phyloP scores from a whole-genome alignment of 2,888 invertebrate species.

The Isoperla grammatica region DNA sequence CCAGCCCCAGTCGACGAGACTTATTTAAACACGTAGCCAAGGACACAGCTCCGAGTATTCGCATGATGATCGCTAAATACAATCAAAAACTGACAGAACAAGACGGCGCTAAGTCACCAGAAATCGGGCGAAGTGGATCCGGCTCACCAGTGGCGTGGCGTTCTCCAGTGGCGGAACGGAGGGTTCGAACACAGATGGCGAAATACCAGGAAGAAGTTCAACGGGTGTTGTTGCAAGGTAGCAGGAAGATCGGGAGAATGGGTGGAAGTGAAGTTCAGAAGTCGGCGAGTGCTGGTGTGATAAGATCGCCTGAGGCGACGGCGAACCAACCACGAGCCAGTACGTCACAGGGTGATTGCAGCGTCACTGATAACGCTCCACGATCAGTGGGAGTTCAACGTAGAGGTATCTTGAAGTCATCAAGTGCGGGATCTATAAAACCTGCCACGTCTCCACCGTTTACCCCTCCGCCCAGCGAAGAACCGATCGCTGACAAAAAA shows the following conservation, averaged over 20 bases:
- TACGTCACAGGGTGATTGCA: background rate
- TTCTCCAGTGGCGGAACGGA: constrained; percentile 56
- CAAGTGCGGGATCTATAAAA: constrained; percentile 41
- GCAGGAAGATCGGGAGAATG: constrained; percentile 37
- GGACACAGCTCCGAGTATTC: constrained; percentile 63
- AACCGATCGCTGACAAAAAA: background rate
- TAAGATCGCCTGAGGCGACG: constrained; percentile 43
- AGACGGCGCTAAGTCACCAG: constrained; percentile 39
- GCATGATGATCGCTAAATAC: constrained; percentile 64
- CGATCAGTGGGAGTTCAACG: constrained; percentile 17
- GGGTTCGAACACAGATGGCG: constrained; percentile 50
- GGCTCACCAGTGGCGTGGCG: constrained; percentile 60
- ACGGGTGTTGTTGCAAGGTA: constrained; percentile 36
- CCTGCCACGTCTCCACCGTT: constrained; percentile 39
- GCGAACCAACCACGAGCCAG: constrained; percentile 21
- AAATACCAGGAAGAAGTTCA: constrained; percentile 46
- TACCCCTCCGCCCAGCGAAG: background rate
- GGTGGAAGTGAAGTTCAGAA: constrained; percentile 55
- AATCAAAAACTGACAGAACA: constrained; percentile 59
- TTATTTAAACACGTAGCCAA: constrained; percentile 42
- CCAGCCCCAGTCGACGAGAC: constrained; percentile 39
- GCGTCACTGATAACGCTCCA: constrained; percentile 21
- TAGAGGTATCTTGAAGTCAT: constrained; percentile 40
- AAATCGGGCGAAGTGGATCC: constrained; percentile 47
- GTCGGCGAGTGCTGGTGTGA: constrained; percentile 56